Base-by-base conservation (phyloP, 2,888 invertebrate genomes). In the Trichopria drosophilae region DNA sequence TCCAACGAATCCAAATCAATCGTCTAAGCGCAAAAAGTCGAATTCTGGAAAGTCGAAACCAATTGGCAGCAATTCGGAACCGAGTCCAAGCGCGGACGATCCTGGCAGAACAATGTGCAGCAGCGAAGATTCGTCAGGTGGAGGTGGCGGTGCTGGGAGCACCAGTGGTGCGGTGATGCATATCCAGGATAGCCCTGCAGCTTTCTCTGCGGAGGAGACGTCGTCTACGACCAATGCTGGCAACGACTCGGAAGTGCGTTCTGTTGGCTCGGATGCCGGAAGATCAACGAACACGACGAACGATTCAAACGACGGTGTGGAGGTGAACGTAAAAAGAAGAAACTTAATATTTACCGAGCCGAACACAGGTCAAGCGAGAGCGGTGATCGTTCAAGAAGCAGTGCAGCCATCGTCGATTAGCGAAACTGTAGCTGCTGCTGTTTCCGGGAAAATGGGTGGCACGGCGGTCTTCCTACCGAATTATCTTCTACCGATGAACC, bases 71-170 rank as follows among this genome's bases (percentile, higher is more conserved):
- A 64, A 67, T 6, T 67, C 81, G 7, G 85, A 84, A 42, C 71
- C 81, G 63, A 84, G 84, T 63, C 84, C 82, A 23, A 78, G 80
- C 45, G 79, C 82, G 7, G 87, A 87, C 35, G 88, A 88, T 64
- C 79, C 83, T 5, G 81, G 84, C 12, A 76, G 82, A 24, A 87
- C 87, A 1, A 82, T 87, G 78, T 87, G 87, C 3, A 88, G 87
- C 51, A 87, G 87, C 71, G 88, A 88, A 64, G 87, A 87, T 63
- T 87, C 87, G 9, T 86, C 86, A 63, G 87, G 87, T 1, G 81
- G 55, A 6, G 55, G 55, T 34, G 44, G 45, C 5, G 43, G 47
- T 84, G 10, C 28, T 6, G 41, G 40, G 6, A 48, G 40, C n/a
- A 43, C 34, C 9, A 40, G 36, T 5, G 18, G 34, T 23, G 19